Base-by-base conservation (phyloP, 1,140 invertebrate genomes). In the Mactra quadrangularis region DNA sequence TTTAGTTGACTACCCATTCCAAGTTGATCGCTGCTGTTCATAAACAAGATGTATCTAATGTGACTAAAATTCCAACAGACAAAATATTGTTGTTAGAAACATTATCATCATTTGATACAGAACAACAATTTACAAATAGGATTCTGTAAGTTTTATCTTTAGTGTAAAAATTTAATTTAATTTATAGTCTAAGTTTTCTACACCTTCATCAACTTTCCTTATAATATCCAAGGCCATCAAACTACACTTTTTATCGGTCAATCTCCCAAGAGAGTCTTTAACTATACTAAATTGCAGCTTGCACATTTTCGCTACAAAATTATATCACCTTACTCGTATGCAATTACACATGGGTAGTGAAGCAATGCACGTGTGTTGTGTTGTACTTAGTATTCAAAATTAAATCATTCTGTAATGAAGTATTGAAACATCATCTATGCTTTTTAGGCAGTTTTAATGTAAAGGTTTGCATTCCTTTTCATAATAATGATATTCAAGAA, bases 31-130 rank as follows among this genome's bases (percentile, higher is more conserved):
- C 75, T 33, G 35, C 59, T 25, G 19, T 53, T 19, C 59, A 78
- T 60, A 66, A 78, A 17, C 33, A 13, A 25, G 62, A 66, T 25
- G 66, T 78, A n/a, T 35, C n/a, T 15, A 53, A 53, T 2, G 47
- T 45, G 2, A 27, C 35, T 27, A 45, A 33, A 2, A 66, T 66
- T 47, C 60, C 3, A 15, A 25, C 19, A 2, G 59, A 66, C 3
- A 41, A 38, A 4, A 66, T 66, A 38, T 19, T 66, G 25, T 41
- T 78, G 47, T 22, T 70, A 9, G 71, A 60, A 45, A 59, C 62
- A 17, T 22, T 81, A 15, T 57, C 62, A 27, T 81, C 77, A n/a
- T 81, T 81, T 81, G 77, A 81, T 31, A 81, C 77, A 47, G 77
- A 81, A 52, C 77, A 81, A 29, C 77, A 81, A 38, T 81, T 81